Percentiles rank a stretch among this genome's conserved stretches.
phyloP scores from a whole-genome alignment of 2,888 invertebrate genomes.

The Brachyptera risi region DNA sequence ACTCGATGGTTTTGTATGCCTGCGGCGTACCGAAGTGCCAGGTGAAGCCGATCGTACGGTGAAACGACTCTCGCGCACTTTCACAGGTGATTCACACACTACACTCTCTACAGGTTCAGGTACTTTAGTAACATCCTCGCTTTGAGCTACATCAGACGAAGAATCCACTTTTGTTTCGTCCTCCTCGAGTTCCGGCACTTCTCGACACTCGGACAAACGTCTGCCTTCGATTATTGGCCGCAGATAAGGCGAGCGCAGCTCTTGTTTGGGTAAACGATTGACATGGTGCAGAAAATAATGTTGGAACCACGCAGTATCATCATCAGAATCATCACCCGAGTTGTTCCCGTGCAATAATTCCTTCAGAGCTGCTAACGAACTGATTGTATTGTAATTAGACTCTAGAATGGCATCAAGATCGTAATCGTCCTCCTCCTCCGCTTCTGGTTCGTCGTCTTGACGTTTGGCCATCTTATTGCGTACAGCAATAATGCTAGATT shows the following conservation, averaged over 20 bases:
- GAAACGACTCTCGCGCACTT: conserved; percentile 9
- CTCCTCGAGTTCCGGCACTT: conserved; percentile 60
- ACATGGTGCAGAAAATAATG: conserved; percentile 71
- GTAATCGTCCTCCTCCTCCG: conserved; percentile 44
- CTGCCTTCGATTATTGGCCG: conserved; percentile 43
- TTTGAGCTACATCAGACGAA: conserved; percentile 5
- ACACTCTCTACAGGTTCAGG: neutral
- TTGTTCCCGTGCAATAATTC: conserved; percentile 56
- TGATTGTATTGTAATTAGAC: conserved; percentile 66
- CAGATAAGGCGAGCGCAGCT: conserved; percentile 45
- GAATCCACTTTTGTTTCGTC: conserved; percentile 34
- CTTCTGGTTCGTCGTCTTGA: conserved; percentile 1
- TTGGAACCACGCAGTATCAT: conserved; percentile 55
- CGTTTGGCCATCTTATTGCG: neutral
- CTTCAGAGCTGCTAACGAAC: conserved; percentile 62
- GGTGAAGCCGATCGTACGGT: conserved; percentile 11
- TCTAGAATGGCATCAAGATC: conserved; percentile 62
- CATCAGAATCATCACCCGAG: conserved; percentile 51
- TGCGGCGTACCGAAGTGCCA: neutral
- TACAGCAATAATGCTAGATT: too few relatives aligned
- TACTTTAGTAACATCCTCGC: conserved; percentile 32
- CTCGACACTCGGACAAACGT: conserved; percentile 71
- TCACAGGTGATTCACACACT: neutral
- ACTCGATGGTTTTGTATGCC: conserved; percentile 32
- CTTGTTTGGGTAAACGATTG: conserved; percentile 61